These are phyloP conservation scores for Siphlonurus alternatus DNA, from an alignment of 2,888 invertebrate species.

Conservation along the genomic window DNA sequence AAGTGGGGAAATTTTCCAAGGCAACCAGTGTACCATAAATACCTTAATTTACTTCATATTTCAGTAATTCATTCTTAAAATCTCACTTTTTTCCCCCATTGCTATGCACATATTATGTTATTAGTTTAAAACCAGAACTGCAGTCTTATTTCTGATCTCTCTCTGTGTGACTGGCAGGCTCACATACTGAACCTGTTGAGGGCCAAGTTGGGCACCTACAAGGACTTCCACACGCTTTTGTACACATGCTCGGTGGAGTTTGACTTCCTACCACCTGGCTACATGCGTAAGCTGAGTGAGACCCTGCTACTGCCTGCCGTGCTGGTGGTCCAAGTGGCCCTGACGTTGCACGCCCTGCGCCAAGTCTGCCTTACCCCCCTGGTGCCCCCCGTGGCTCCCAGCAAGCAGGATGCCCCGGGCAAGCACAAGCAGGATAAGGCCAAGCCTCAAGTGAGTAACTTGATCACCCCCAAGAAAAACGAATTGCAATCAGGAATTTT, in stretches of 20 bases:
- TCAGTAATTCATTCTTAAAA: too few relatives aligned
- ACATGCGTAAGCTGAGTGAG: conserved; percentile 32
- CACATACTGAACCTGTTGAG: conserved; percentile 55
- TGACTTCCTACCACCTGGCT: conserved; percentile 44
- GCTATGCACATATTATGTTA: too few relatives aligned
- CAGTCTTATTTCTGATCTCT: neutral
- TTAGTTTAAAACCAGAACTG: too few relatives aligned
- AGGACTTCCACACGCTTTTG: conserved; percentile 56
- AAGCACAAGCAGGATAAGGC: neutral
- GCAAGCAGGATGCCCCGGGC: neutral
- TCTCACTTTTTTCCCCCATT: too few relatives aligned
- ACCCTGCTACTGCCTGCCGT: conserved; percentile 42
- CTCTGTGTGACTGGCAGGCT: conserved; percentile 24
- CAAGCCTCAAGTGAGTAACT: neutral
- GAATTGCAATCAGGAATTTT: too few relatives aligned
- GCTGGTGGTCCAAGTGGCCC: conserved; percentile 23
- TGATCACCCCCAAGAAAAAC: neutral
- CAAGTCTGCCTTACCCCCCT: neutral
- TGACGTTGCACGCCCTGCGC: conserved; percentile 24
- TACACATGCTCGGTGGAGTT: conserved; percentile 66
- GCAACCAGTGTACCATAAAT: too few relatives aligned
- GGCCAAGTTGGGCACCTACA: conserved; percentile 48
- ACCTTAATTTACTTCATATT: too few relatives aligned
- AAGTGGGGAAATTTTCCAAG: too few relatives aligned
- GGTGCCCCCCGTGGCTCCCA: neutral